A percentile compares a stretch with the other conserved stretches of the same genome.
Conservation (phyloP, 2,888 invertebrate genomes). For the Oscheius sp. region DNA sequence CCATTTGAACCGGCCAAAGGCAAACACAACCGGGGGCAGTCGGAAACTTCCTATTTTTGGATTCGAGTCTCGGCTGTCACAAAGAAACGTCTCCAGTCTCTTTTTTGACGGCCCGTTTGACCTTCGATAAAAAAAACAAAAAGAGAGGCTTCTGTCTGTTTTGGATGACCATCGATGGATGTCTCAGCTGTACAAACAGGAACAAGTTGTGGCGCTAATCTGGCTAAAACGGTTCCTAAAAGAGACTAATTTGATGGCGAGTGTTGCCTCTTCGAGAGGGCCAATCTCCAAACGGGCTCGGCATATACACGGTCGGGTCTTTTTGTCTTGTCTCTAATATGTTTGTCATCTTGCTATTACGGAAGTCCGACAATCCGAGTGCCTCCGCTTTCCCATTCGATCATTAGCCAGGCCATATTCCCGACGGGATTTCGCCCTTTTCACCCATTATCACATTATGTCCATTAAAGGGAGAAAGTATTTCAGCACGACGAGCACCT, state of each 20-base stretch:
- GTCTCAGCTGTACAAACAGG: conserved; percentile 10
- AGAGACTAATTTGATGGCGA: conserved; percentile 3
- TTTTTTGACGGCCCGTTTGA: not conserved
- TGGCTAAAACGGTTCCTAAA: conserved; percentile 3
- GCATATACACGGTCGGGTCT: not conserved
- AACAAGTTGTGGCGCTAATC: conserved; percentile 26
- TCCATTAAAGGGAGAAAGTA: conserved; percentile 14
- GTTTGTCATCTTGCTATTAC: conserved; percentile 4
- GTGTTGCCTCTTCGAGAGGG: conserved; percentile 22
- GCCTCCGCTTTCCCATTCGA: conserved; percentile 18
- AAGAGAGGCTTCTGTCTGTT: not conserved
- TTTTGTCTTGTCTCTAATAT: not conserved
- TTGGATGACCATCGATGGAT: not conserved
- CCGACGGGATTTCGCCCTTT: conserved; percentile 8
- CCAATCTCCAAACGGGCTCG: conserved; percentile 23
- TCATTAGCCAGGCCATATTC: conserved; percentile 13
- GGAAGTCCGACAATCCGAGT: conserved; percentile 1
- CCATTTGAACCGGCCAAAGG: conserved; percentile 34
- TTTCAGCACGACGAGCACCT: conserved; percentile 70
- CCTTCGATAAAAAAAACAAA: not conserved
- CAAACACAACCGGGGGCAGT: conserved; percentile 20
- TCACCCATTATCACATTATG: conserved; percentile 34
- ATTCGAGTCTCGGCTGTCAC: conserved; percentile 6
- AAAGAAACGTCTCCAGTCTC: conserved; percentile 3
- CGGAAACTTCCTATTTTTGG: conserved; percentile 35